Conservation (phyloP, 2,113 vertebrate genomes). For the Trogon surrucura region DNA sequence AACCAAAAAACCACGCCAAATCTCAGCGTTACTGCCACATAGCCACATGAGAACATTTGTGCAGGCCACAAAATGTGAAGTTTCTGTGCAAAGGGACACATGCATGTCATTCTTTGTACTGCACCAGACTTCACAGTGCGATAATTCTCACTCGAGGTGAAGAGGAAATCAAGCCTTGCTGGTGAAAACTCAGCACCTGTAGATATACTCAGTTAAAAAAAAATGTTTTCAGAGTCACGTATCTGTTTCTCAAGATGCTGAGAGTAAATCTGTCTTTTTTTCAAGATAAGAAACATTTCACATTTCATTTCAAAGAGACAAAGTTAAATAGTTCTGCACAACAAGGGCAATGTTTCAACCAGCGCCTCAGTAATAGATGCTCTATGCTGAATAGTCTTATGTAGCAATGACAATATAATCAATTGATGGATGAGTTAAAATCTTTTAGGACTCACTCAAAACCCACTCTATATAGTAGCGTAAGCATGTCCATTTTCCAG, state of each 20-base stretch:
- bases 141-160: not conserved
- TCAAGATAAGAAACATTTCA: constrained; percentile 24
- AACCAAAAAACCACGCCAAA: not conserved
- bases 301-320: constrained; percentile 52
- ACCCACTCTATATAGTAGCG: not conserved
- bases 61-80: not conserved
- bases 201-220: not conserved
- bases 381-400: constrained; percentile 26
- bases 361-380: constrained; percentile 27
- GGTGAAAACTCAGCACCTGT: not conserved
- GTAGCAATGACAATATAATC: constrained; percentile 60
- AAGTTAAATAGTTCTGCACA: constrained; percentile 33
- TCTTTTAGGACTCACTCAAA: constrained; percentile 58
- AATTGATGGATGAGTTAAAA: constrained; percentile 65
- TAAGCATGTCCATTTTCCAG: constrained; percentile 30
- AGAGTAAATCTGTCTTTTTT: constrained; percentile 23
- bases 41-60: not conserved
- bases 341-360: constrained; percentile 42
- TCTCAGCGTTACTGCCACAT: accelerated
- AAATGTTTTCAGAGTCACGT: not conserved
- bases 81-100: accelerated
- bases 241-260: not conserved
- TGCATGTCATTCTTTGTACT: not conserved
- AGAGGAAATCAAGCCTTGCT: not conserved
- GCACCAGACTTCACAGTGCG: not conserved